Base-by-base conservation (phyloP, 2,113 vertebrate species). In the Chamaea fasciata region DNA sequence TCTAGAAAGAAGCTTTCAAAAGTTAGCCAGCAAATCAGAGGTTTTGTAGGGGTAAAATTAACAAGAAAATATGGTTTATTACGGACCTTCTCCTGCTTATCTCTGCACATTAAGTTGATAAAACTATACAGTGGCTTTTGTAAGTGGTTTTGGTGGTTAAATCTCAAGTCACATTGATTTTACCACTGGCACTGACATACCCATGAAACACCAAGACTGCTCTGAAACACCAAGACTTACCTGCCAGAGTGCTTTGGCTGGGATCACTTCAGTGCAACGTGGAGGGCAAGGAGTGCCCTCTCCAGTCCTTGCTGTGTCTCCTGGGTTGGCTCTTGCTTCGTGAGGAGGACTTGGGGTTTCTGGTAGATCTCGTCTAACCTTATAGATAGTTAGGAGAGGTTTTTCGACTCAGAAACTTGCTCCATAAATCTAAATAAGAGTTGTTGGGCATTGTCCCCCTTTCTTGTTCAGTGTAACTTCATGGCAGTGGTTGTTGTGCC, bases 181-280 rank as follows among this genome's bases (percentile, higher is more conserved):
- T 67, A 18, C 37, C 9, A 6, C 56, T 90, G n/a, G 14, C 9
- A 14, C 16, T 69, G 50, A 28, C 22, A 5, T 20, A 22, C 3
- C 16, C 41, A 15, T 0, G 0, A n/a, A n/a, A n/a, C n/a, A n/a
- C n/a, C n/a, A n/a, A n/a, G n/a, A 52, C 20, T 11, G 2, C 16
- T 76, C 28, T 65, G 78, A 56, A 46, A 56, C 63, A 52, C 22
- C 41, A 52, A 37, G 56, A 21, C 3, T 0, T 10, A 17, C 4
- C 17, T 68, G 9, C 47, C 22, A 4, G 7, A 17, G 22, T 8
- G 3, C 31, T 50, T 53, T 73, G 64, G 12, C 42, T 57, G 65
- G 49, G 27, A 42, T 74, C 22, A 7, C n/a, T 78, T 63, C n/a
- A 33, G 50, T 73, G 65, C n/a, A 24, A 1, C 0, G 1, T 2